Evolutionary conservation across 2,113 vertebrate species (phyloP).

Genomic region (Oostethus manadensis): DNA sequence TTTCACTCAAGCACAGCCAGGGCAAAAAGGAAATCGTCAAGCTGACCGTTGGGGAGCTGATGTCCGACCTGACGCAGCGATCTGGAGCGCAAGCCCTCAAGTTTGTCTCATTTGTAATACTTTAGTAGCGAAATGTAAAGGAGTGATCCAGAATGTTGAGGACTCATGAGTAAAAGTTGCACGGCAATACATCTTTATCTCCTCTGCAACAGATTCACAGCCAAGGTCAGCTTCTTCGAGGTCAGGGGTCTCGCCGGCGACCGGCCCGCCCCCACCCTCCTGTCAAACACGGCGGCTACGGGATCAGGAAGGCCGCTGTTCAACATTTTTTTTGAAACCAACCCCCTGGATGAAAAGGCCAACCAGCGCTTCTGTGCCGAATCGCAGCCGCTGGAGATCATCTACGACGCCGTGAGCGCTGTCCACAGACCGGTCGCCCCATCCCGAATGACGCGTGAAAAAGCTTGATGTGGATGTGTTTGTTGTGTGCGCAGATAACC

Average conservation of each 20-base stretch:
- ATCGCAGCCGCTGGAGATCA: slow-evolving; percentile 90
- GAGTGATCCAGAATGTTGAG: no score
- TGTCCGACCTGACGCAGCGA: slow-evolving; percentile 81
- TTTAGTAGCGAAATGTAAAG: no score
- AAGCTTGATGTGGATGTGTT: neutral
- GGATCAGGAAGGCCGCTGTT: slow-evolving; percentile 75
- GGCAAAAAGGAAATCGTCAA: slow-evolving; percentile 80
- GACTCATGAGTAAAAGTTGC: neutral
- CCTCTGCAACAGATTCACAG: slow-evolving; percentile 75
- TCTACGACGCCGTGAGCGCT: slow-evolving; percentile 90
- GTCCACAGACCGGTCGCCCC: neutral
- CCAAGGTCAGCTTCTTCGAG: slow-evolving; percentile 82
- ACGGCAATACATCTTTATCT: neutral
- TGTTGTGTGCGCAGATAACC: slow-evolving; percentile 73
- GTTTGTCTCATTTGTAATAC: slow-evolving; percentile 59
- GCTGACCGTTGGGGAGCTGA: slow-evolving; percentile 81
- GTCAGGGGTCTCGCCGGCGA: slow-evolving; percentile 77
- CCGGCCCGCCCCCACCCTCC: slow-evolving; percentile 73
- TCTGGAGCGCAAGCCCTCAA: slow-evolving; percentile 91
- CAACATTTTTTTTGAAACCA: slow-evolving; percentile 89
- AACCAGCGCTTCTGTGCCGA: slow-evolving; percentile 85
- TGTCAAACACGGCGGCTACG: slow-evolving; percentile 78
- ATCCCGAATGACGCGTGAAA: neutral
- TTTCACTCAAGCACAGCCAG: slow-evolving; percentile 81
- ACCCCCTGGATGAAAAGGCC: slow-evolving; percentile 83